phyloP scores from a whole-genome alignment of 2,888 invertebrate genomes.

The Leucophenga maculata region DNA sequence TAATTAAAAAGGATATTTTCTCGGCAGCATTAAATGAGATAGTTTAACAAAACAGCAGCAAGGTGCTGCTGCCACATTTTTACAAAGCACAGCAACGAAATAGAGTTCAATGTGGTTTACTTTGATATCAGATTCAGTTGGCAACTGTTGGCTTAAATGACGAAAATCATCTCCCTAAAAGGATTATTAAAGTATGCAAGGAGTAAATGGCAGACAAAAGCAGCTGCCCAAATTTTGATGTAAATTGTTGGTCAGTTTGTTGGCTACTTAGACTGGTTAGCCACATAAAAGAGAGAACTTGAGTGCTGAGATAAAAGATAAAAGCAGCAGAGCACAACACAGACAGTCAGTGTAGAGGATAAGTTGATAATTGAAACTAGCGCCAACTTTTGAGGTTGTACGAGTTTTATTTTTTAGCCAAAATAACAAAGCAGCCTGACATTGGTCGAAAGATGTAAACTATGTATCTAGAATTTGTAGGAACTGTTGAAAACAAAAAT shows the following conservation, averaged over 20 bases:
- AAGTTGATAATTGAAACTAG: slow-evolving; percentile 53
- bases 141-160: background rate
- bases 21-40: slow-evolving; percentile 44
- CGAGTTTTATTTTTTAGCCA: slow-evolving; percentile 27
- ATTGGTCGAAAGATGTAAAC: slow-evolving; percentile 13
- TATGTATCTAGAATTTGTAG: background rate
- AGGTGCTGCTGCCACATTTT: slow-evolving; percentile 20
- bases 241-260: slow-evolving; percentile 18
- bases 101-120: no score
- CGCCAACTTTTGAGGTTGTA: slow-evolving; percentile 18
- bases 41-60: slow-evolving; percentile 45
- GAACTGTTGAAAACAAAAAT: slow-evolving; percentile 41
- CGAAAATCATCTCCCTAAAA: no score
- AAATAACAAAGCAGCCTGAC: slow-evolving; percentile 44
- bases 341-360: background rate
- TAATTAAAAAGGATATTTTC: no score
- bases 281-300: slow-evolving; percentile 50
- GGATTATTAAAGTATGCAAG: slow-evolving; percentile 5
- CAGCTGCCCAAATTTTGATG: slow-evolving; percentile 14
- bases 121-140: no score
- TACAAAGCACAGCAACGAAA: no score
- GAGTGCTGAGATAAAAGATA: slow-evolving; percentile 15
- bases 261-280: slow-evolving; percentile 30
- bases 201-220: background rate
- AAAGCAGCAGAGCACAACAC: slow-evolving; percentile 30